phyloP scores from a whole-genome alignment of 2,888 invertebrate species.

The Cosmopolites sordidus region DNA sequence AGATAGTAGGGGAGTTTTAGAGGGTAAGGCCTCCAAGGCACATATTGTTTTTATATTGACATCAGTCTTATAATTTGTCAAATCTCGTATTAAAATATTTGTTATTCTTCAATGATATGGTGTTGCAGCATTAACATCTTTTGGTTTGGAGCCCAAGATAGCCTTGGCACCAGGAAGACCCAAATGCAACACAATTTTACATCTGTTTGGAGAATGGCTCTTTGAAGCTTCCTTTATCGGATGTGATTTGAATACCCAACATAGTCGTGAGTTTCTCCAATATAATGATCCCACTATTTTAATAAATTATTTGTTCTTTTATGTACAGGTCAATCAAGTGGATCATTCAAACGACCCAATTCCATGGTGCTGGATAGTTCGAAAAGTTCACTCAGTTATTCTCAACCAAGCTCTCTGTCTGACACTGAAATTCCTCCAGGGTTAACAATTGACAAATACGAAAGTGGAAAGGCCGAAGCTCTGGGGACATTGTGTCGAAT shows the following conservation, averaged over 20 bases:
- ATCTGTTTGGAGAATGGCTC: slow-evolving; percentile 94
- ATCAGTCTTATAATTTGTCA: no score
- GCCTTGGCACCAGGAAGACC: slow-evolving; percentile 75
- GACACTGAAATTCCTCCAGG: slow-evolving; percentile 66
- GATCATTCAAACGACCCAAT: slow-evolving; percentile 54
- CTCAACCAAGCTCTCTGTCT: slow-evolving; percentile 62
- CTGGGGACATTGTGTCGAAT: slow-evolving; percentile 92
- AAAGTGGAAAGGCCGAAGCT: slow-evolving; percentile 88
- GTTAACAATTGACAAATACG: slow-evolving; percentile 72
- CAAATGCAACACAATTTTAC: slow-evolving; percentile 91
- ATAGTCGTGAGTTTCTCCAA: slow-evolving; percentile 17
- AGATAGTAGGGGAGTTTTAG: no score
- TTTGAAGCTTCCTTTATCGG: slow-evolving; percentile 94
- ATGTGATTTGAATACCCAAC: slow-evolving; percentile 52
- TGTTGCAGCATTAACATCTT: slow-evolving; percentile 55
- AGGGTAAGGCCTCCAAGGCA: no score
- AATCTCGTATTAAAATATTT: no score
- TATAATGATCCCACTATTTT: not conserved
- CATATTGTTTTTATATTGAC: no score
- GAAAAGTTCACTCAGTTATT: slow-evolving; percentile 54
- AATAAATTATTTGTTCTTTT: not conserved
- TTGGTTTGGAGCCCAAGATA: slow-evolving; percentile 48
- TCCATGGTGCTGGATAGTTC: slow-evolving; percentile 60
- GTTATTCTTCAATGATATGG: no score
- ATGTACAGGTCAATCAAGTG: slow-evolving; percentile 23